Base-by-base conservation (phyloP, 1,140 invertebrate genomes). In the Zaprionus ornatus region DNA sequence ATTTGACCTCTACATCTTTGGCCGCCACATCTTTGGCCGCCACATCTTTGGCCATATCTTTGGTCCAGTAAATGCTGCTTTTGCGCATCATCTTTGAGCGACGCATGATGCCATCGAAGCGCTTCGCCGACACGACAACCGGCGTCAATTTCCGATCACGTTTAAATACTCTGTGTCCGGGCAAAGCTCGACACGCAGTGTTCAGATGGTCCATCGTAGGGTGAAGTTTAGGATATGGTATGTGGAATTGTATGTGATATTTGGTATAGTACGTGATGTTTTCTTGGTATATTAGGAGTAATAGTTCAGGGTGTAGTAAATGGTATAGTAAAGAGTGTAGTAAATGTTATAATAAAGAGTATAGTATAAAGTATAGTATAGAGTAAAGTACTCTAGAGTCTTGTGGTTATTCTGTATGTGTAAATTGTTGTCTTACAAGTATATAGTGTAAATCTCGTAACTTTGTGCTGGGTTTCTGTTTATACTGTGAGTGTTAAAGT, bases 101-200 rank as follows among this genome's bases (percentile, higher is more conserved):
- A 2, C 27, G 54, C 23, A 85, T 29, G 7, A 88, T 80, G 9
- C 21, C 78, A 7, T 72, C 45, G n/a, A 63, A 90, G 4, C 85
- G 78, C 6, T 90, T 79, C 3, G 82, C 74, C 6, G 78, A 84
- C 5, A 88, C 37, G 17, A 88, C 71, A 0, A 88, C 85, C 0
- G 81, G 85, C 1, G 27, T 56, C 56, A 68, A 56, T 1, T 4
- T 64, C 19, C 74, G 66, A 13, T 61, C 56, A 13, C 37, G 23
- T 4, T 69, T n/a, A 6, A 78, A 54, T 6, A 1, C 12, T 2
- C 10, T 21, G 27, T 73, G 63, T 4, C 54, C 70, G 4, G 63
- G 45, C 23, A 12, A 12, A 2, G 15, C 37, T 4, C n/a, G 9
- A 23, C 59, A 61, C 23, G 40, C 15, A 1, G 1, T 45, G n/a